These are phyloP conservation scores for Zeugodacus cucurbitae DNA, from an alignment of 1,140 invertebrate genomes.

Conservation along the genomic window DNA sequence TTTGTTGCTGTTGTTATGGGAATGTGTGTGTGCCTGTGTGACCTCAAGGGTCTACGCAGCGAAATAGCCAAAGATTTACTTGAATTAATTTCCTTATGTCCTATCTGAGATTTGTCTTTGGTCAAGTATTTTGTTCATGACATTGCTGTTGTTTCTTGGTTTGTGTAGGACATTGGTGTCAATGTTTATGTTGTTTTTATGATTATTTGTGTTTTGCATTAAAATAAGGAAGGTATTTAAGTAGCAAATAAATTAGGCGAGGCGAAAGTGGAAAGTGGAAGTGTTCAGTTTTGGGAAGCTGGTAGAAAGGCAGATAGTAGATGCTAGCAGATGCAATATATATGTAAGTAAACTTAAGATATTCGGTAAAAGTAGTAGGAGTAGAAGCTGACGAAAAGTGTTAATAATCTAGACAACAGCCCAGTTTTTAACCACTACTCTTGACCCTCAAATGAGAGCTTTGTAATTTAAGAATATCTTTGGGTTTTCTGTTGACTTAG, in stretches of 20 bases:
- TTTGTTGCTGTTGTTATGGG: background rate
- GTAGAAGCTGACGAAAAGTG: too few relatives aligned
- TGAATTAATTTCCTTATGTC: background rate
- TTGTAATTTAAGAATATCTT: too few relatives aligned
- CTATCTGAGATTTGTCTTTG: background rate
- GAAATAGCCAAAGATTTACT: background rate
- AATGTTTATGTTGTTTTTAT: conserved; percentile 12
- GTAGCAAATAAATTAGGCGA: background rate
- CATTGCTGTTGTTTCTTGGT: background rate
- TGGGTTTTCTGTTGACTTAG: too few relatives aligned
- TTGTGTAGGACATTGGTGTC: background rate
- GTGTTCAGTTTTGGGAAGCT: too few relatives aligned
- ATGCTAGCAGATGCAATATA: too few relatives aligned
- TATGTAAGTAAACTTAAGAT: too few relatives aligned
- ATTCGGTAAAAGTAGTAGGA: too few relatives aligned
- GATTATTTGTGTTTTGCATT: conserved; percentile 20
- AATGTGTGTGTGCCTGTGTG: background rate
- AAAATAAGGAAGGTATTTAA: background rate
- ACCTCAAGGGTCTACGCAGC: background rate
- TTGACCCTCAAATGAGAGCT: too few relatives aligned
- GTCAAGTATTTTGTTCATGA: background rate
- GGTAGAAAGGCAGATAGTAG: too few relatives aligned
- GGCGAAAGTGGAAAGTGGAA: background rate
- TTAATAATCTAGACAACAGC: too few relatives aligned
- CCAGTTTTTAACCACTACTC: too few relatives aligned